phyloP scores from a whole-genome alignment of 2,888 invertebrate genomes.

The Zaprionus lineosus region DNA sequence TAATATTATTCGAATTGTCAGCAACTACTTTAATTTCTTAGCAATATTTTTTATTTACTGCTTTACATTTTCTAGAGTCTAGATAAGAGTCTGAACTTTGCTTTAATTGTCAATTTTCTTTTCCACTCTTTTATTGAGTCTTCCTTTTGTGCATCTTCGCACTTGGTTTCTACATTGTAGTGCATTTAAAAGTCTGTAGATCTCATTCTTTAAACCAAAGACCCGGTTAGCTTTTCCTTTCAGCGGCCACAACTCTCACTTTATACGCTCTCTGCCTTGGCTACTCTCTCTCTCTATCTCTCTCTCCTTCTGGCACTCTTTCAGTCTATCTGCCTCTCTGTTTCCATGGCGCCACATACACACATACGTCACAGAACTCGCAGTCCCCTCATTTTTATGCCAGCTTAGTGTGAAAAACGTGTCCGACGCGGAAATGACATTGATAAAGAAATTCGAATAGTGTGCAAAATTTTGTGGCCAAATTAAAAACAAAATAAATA shows the following conservation, averaged over 20 bases:
- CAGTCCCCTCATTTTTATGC: slow-evolving; percentile 38
- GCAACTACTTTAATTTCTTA: too few relatives aligned
- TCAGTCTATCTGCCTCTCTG: too few relatives aligned
- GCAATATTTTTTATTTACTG: too few relatives aligned
- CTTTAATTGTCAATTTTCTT: too few relatives aligned
- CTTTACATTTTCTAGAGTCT: too few relatives aligned
- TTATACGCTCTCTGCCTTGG: slow-evolving; percentile 4
- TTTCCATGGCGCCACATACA: slow-evolving; percentile 26
- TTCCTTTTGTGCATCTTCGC: too few relatives aligned
- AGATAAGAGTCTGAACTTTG: too few relatives aligned
- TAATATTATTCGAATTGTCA: too few relatives aligned
- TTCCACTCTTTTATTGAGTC: too few relatives aligned
- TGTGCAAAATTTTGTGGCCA: slow-evolving; percentile 13
- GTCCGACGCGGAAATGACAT: slow-evolving; percentile 75
- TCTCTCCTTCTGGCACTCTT: slow-evolving; percentile 17
- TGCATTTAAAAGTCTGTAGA: not conserved
- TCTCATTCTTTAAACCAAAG: slow-evolving; percentile 3
- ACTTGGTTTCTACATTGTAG: too few relatives aligned
- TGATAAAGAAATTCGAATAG: slow-evolving; percentile 68
- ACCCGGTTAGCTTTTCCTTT: slow-evolving; percentile 45
- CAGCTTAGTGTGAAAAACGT: slow-evolving; percentile 71
- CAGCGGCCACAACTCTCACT: slow-evolving; percentile 16
- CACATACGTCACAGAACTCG: slow-evolving; percentile 34
- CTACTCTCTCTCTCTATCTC: slow-evolving; percentile 14
- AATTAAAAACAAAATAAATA: not conserved